A percentile compares a stretch with the other conserved stretches of the same genome.
Conservation (phyloP, 2,888 invertebrate genomes). For the Lomographa bimaculata region DNA sequence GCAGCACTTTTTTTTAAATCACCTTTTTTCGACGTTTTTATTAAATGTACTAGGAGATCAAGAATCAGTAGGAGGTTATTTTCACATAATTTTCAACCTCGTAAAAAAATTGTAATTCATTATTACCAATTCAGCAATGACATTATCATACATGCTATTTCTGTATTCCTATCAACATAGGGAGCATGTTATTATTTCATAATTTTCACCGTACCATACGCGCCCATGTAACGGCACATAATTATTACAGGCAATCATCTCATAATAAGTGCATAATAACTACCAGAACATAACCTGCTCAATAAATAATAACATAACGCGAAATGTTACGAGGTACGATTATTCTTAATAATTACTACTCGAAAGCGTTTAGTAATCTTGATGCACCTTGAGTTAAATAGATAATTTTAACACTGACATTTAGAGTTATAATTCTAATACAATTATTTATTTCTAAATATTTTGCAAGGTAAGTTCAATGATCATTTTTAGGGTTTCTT, state of each 20-base stretch:
- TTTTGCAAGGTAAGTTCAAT: constrained; percentile 14
- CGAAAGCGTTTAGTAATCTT: constrained; percentile 6
- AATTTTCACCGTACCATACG: neutral
- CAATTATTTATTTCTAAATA: constrained; percentile 16
- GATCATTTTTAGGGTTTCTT: constrained; percentile 16
- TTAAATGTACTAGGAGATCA: too few relatives aligned
- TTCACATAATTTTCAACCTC: too few relatives aligned
- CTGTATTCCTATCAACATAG: too few relatives aligned
- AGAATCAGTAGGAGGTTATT: too few relatives aligned
- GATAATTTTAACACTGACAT: constrained; percentile 29
- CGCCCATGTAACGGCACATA: neutral
- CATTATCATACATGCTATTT: too few relatives aligned
- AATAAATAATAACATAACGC: constrained; percentile 12
- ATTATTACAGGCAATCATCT: constrained; percentile 7
- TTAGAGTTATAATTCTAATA: constrained; percentile 18
- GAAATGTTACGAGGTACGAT: constrained; percentile 9
- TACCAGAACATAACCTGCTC: constrained; percentile 6
- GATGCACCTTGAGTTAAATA: constrained; percentile 32
- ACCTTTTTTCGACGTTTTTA: too few relatives aligned
- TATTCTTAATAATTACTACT: constrained; percentile 9
- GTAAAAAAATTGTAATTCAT: too few relatives aligned
- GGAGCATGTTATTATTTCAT: constrained; percentile 4
- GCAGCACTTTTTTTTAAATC: too few relatives aligned
- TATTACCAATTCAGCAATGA: too few relatives aligned
- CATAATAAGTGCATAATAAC: constrained; percentile 12